Conservation (phyloP, 2,888 invertebrate species). For the Athalia rosae region DNA sequence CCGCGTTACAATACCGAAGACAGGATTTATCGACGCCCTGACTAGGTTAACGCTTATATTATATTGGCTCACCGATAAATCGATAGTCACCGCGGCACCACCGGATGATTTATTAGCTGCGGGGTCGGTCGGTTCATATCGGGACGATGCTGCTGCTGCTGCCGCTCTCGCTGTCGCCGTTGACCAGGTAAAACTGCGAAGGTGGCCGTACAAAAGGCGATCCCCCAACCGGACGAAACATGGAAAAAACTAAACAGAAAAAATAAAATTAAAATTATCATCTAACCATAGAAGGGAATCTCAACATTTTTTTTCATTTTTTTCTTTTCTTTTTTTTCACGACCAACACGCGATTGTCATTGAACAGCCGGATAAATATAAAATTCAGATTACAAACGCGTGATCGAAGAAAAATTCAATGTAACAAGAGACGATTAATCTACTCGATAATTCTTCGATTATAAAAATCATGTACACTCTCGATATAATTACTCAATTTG, state of each 20-base stretch:
- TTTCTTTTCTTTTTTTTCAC: conserved; percentile 9
- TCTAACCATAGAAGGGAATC: conserved; percentile 2
- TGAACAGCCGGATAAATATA: too few species aligned
- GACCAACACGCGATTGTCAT: too few species aligned
- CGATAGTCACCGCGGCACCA: neutral
- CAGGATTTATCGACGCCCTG: conserved; percentile 30
- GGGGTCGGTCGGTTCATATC: too few species aligned
- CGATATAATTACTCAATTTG: too few species aligned
- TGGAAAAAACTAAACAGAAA: neutral
- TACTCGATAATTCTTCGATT: too few species aligned
- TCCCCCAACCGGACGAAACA: neutral
- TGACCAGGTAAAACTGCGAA: neutral
- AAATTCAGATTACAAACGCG: too few species aligned
- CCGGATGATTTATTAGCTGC: conserved; percentile 2
- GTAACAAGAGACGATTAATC: too few species aligned
- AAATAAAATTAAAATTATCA: conserved; percentile 11
- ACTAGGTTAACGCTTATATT: conserved; percentile 32
- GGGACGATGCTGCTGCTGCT: too few species aligned
- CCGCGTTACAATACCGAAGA: neutral
- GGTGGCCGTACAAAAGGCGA: neutral
- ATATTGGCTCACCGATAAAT: conserved; percentile 31
- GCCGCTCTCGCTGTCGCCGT: too few species aligned
- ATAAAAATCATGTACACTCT: too few species aligned
- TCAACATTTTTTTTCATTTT: conserved; percentile 6
- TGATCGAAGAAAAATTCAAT: too few species aligned